These are phyloP conservation scores for Drosophila biarmipes DNA, from an alignment of 1,140 invertebrate genomes.

Conservation along the genomic window DNA sequence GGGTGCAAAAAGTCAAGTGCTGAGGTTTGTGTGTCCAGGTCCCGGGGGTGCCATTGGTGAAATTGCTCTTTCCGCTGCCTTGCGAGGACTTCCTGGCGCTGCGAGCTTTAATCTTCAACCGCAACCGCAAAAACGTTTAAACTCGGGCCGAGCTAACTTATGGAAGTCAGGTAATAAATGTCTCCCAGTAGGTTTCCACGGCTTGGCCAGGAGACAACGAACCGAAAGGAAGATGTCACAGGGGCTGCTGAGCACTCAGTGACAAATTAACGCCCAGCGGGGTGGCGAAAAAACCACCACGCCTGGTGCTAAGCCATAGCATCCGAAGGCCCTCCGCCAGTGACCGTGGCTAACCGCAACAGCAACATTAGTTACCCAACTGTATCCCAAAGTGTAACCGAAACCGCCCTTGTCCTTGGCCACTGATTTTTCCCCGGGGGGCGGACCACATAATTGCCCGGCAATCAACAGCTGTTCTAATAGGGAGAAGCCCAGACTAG, in stretches of 20 bases:
- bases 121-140: conserved; percentile 42
- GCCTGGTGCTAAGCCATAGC: conserved; percentile 26
- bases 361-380: conserved; percentile 23
- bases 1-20: conserved; percentile 61
- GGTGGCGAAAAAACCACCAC: conserved; percentile 17
- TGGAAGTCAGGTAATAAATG: conserved; percentile 69
- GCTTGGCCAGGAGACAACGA: conserved; percentile 4
- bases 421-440: conserved; percentile 74
- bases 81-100: conserved; percentile 28
- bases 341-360: conserved; percentile 61
- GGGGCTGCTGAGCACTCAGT: conserved; percentile 31
- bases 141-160: conserved; percentile 44
- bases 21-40: conserved; percentile 18
- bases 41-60: conserved; percentile 63
- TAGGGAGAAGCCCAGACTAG: conserved; percentile 15
- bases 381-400: background rate
- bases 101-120: conserved; percentile 62
- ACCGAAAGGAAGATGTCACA: conserved; percentile 49
- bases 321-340: conserved; percentile 21
- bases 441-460: conserved; percentile 66
- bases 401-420: conserved; percentile 39
- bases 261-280: conserved; percentile 74
- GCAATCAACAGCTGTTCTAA: conserved; percentile 63
- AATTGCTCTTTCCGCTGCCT: conserved; percentile 61
- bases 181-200: conserved; percentile 67